Evolutionary conservation across 2,113 vertebrate species (phyloP).

Genomic region (Crotalus viridis): DNA sequence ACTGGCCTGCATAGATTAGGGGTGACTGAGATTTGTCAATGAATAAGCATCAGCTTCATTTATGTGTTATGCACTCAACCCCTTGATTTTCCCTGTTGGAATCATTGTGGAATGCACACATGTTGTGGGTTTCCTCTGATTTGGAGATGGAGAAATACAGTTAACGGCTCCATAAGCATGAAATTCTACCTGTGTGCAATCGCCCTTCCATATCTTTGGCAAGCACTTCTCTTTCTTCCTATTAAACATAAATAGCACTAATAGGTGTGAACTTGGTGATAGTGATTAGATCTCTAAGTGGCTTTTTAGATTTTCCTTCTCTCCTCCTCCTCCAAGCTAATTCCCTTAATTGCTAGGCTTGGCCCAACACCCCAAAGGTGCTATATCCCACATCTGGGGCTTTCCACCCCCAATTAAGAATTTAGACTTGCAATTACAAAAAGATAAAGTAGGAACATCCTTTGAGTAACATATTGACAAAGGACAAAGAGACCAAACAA

Average conservation of each 20-base stretch:
- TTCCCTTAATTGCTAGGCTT: background rate
- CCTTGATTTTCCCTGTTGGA: background rate
- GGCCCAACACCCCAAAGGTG: background rate
- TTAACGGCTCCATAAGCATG: background rate
- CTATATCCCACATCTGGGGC: background rate
- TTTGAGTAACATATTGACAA: background rate
- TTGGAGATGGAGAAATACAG: background rate
- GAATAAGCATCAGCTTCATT: no score
- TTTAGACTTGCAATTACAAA: background rate
- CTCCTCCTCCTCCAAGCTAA: background rate
- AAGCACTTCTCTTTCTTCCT: background rate
- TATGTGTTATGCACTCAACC: background rate
- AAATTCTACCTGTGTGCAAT: background rate
- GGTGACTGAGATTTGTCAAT: background rate
- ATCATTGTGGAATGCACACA: background rate
- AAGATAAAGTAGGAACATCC: background rate
- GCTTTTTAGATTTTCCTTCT: background rate
- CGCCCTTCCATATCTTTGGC: background rate
- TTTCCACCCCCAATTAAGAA: background rate
- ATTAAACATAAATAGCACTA: background rate
- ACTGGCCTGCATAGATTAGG: background rate
- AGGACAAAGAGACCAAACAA: background rate
- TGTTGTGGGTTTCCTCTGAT: background rate
- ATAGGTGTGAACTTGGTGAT: no score
- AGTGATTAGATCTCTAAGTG: background rate